Percentiles rank a stretch among this genome's conserved stretches.
These are phyloP conservation scores for Neomorphus geoffroyi DNA, from an alignment of 2,797 vertebrate genomes.

Conservation along the genomic window DNA sequence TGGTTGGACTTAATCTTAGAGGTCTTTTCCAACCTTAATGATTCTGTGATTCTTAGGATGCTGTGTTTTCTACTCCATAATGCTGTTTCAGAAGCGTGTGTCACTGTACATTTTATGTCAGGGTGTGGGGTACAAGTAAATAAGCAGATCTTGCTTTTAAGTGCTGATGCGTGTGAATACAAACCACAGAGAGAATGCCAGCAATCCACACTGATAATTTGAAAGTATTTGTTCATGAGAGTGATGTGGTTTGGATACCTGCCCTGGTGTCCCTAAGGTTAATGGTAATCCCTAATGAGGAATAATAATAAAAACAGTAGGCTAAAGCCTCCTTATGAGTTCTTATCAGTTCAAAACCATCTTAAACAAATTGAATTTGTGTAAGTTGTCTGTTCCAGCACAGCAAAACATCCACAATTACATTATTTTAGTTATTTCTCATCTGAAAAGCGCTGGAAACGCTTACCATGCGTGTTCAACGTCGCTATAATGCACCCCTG, in stretches of 20 bases:
- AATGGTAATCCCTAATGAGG: background rate
- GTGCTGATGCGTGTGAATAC: background rate
- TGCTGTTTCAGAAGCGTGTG: background rate
- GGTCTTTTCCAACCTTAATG: too few relatives aligned
- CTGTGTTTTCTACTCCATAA: background rate
- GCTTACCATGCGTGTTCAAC: background rate
- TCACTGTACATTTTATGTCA: fast-evolving
- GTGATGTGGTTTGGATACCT: background rate
- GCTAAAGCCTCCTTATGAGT: background rate
- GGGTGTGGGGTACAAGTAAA: background rate
- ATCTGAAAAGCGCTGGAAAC: background rate
- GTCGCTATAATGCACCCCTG: background rate
- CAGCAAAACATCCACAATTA: background rate
- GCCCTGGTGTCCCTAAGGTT: fast-evolving
- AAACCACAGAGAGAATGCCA: background rate
- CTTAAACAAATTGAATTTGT: background rate
- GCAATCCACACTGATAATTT: fast-evolving
- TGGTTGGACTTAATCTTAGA: too few relatives aligned
- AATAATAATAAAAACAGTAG: background rate
- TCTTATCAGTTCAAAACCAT: background rate
- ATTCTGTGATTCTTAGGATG: too few relatives aligned
- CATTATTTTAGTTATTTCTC: background rate
- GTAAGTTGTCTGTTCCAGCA: background rate
- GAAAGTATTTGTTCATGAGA: background rate
- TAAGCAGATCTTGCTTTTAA: background rate